Evolutionary conservation across 2,888 invertebrate species (phyloP).

Genomic region (Chrysodeixis includens): DNA sequence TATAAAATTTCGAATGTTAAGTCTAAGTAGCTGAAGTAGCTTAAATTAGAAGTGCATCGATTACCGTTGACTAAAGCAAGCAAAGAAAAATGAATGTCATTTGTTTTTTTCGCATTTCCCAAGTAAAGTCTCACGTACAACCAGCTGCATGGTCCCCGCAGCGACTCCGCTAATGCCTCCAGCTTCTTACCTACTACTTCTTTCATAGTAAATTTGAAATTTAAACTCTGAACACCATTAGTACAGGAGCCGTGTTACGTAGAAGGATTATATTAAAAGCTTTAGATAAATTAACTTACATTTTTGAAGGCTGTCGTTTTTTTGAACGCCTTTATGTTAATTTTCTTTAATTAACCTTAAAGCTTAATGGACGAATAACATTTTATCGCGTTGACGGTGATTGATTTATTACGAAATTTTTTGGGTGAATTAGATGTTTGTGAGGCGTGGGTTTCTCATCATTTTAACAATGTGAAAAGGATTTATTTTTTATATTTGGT

Average conservation of each 20-base stretch:
- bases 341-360: constrained; percentile 19
- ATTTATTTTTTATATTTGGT: not conserved
- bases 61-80: too few relatives aligned
- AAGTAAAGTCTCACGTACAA: too few relatives aligned
- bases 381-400: constrained; percentile 12
- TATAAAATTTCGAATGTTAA: too few relatives aligned
- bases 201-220: constrained; percentile 56
- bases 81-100: too few relatives aligned
- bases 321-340: constrained; percentile 31
- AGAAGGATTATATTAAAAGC: constrained; percentile 57
- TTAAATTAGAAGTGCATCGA: too few relatives aligned
- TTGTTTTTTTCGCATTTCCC: not conserved
- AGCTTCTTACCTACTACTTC: constrained; percentile 52
- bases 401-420: constrained; percentile 21
- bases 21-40: too few relatives aligned
- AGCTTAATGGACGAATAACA: constrained; percentile 16
- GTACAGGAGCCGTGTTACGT: constrained; percentile 40
- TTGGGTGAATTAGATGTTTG: not conserved
- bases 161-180: constrained; percentile 32
- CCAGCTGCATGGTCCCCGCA: not conserved
- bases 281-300: constrained; percentile 45
- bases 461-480: not conserved
- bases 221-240: constrained; percentile 54
- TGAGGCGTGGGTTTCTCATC: not conserved
- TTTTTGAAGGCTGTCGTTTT: constrained; percentile 38